Conservation (phyloP, 2,797 vertebrate species). For the Periparus ater region DNA sequence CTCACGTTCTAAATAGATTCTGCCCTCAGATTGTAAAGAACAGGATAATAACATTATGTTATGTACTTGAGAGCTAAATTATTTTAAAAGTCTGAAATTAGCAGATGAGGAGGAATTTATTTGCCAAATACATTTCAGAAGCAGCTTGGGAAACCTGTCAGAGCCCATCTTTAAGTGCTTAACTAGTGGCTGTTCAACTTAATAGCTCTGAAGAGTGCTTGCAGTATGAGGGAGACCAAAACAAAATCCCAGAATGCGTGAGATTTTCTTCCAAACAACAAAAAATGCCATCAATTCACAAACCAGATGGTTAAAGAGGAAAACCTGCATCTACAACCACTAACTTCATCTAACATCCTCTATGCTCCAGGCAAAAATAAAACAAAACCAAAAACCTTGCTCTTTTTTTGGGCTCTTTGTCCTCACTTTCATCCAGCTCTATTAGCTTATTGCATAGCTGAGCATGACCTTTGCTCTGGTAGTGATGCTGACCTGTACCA, state of each 20-base stretch:
- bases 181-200: conserved; percentile 43
- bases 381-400: background rate
- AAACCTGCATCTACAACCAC: background rate
- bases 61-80: conserved; percentile 57
- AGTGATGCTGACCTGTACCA: accelerated
- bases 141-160: conserved; percentile 62
- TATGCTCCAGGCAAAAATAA: background rate
- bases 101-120: conserved; percentile 65
- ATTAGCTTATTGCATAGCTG: background rate
- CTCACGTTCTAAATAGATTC: conserved; percentile 57
- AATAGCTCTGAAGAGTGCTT: conserved; percentile 32
- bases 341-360: background rate
- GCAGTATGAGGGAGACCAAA: background rate
- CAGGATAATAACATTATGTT: conserved; percentile 57
- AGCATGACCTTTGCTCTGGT: background rate
- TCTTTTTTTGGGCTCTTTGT: background rate
- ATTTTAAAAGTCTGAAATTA: conserved; percentile 67
- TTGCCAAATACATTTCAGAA: conserved; percentile 54
- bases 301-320: background rate
- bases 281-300: background rate
- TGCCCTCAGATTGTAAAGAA: conserved; percentile 52
- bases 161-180: conserved; percentile 47
- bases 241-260: background rate
- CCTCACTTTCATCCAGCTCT: background rate
- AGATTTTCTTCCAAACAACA: conserved; percentile 19